These are phyloP conservation scores for Cydia strobilella DNA, from an alignment of 1,140 invertebrate genomes.

Conservation along the genomic window DNA sequence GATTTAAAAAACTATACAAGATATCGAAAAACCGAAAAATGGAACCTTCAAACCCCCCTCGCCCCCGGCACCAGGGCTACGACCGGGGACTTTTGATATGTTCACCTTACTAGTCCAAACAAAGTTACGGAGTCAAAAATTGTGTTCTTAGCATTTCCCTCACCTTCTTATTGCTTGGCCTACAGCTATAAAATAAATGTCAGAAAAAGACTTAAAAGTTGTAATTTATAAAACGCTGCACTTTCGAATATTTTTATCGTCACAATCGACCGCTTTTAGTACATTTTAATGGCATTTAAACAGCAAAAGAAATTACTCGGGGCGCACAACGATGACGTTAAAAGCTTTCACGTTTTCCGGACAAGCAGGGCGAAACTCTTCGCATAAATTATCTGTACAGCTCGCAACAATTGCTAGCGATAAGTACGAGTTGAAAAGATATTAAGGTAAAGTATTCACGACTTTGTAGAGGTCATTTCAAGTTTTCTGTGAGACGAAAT, in stretches of 20 bases:
- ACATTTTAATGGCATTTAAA: constrained; percentile 60
- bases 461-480: constrained; percentile 3
- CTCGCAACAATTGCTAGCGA: constrained; percentile 35
- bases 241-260: background rate
- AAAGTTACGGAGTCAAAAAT: too few relatives aligned
- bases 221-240: background rate
- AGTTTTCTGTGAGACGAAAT: background rate
- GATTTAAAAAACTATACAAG: too few relatives aligned
- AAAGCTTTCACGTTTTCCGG: constrained; percentile 66
- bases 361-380: constrained; percentile 52
- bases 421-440: constrained; percentile 31
- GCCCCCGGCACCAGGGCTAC: too few relatives aligned
- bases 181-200: background rate
- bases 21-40: too few relatives aligned
- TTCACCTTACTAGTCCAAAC: too few relatives aligned
- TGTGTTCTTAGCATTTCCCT: too few relatives aligned
- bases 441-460: background rate
- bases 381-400: constrained; percentile 53
- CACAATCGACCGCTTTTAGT: constrained; percentile 33
- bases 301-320: constrained; percentile 47
- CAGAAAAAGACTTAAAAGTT: background rate
- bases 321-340: constrained; percentile 47
- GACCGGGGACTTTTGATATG: too few relatives aligned
- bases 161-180: too few relatives aligned
- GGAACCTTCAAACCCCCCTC: too few relatives aligned